Conservation (phyloP, 1,140 invertebrate genomes). For the Drosophila auraria region DNA sequence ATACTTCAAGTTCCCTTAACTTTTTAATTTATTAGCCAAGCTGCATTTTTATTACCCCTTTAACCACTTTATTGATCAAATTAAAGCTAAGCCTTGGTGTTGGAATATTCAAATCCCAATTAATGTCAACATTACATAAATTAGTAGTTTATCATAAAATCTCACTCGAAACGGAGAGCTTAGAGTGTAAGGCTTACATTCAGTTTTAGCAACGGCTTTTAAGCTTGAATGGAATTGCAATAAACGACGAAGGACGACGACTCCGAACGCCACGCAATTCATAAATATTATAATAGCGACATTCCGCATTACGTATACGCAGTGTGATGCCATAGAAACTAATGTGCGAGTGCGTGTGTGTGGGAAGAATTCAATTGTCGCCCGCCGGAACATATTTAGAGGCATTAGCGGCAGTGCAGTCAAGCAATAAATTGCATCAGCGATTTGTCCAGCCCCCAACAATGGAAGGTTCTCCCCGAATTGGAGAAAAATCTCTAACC, state of each 20-base stretch:
- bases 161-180: not conserved
- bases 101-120: not conserved
- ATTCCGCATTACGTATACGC: conserved; percentile 48
- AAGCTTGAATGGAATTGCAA: conserved; percentile 41
- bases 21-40: not conserved
- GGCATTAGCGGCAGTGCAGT: conserved; percentile 57
- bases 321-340: conserved; percentile 35
- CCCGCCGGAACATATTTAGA: conserved; percentile 47
- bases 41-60: not conserved
- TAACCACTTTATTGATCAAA: not conserved
- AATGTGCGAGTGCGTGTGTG: conserved; percentile 8
- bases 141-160: not conserved
- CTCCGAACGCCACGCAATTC: conserved; percentile 14
- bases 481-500: not conserved
- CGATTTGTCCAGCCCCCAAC: conserved; percentile 27
- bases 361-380: conserved; percentile 45
- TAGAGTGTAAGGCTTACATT: conserved; percentile 11
- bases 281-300: conserved; percentile 37
- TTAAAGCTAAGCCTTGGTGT: too few species aligned
- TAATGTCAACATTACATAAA: not conserved
- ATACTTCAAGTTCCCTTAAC: not conserved
- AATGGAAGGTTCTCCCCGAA: not conserved
- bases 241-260: conserved; percentile 14
- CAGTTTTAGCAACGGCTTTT: conserved; percentile 21
- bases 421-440: conserved; percentile 61